A percentile compares a stretch with the other conserved stretches of the same genome.
phyloP scores from a whole-genome alignment of 2,113 vertebrate genomes.

The Clarias batrachus region DNA sequence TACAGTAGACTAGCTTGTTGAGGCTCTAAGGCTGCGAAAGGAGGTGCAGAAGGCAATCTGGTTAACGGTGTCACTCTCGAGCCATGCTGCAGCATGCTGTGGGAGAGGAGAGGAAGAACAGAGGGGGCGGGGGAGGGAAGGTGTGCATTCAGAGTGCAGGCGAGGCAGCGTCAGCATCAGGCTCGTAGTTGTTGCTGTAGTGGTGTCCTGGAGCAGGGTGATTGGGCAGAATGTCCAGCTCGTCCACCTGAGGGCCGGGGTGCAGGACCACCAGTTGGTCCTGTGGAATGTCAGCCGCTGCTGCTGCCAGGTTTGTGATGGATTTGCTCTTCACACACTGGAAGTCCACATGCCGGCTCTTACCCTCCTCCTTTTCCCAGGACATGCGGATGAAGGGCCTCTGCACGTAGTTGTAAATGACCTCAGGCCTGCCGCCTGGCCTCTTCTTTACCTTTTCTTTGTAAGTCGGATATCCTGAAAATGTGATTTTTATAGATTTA shows the following conservation, averaged over 20 bases:
- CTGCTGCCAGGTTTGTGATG: constrained; percentile 93
- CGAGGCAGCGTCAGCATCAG: constrained; percentile 86
- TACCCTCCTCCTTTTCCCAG: constrained; percentile 98
- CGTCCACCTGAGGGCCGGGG: constrained; percentile 94
- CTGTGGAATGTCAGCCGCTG: constrained; percentile 94
- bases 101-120: constrained; percentile 34
- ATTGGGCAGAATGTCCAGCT: constrained; percentile 92
- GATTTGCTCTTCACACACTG: constrained; percentile 99
- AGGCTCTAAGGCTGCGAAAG: constrained; percentile 79
- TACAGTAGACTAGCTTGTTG: constrained; percentile 70
- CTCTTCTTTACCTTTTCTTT: constrained; percentile 99
- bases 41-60: constrained; percentile 79
- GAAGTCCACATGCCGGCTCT: constrained; percentile 97
- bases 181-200: constrained; percentile 81
- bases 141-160: constrained; percentile 76
- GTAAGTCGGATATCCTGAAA: constrained; percentile 91
- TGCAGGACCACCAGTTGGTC: constrained; percentile 96
- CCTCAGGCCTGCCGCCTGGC: constrained; percentile 91
- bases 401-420: constrained; percentile 99
- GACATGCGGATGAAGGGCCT: constrained; percentile 98
- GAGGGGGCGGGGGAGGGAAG: neutral
- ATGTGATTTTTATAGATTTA: neutral
- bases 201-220: constrained; percentile 77
- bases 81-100: constrained; percentile 78
- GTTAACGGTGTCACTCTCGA: constrained; percentile 72